These are phyloP conservation scores for Thinocorus orbignyianus DNA, from an alignment of 2,113 vertebrate genomes.

Conservation along the genomic window DNA sequence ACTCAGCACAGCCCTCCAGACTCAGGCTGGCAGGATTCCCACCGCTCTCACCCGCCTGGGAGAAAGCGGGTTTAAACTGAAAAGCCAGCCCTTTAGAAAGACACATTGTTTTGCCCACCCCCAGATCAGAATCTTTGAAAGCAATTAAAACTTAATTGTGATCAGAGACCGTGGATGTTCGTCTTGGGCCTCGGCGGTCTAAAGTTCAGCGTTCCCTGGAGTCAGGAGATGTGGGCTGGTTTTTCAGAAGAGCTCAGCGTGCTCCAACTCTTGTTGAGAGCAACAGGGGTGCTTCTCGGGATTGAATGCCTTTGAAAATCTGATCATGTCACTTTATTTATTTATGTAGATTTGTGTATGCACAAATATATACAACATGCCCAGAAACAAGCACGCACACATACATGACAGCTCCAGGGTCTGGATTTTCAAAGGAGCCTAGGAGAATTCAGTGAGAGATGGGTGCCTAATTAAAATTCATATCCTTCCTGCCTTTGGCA, in stretches of 20 bases:
- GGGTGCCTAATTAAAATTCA: constrained; percentile 61
- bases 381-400: background rate
- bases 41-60: background rate
- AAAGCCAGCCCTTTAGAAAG: background rate
- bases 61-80: background rate
- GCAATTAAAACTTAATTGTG: background rate
- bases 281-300: background rate
- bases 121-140: background rate
- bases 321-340: constrained; percentile 50
- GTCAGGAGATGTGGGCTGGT: background rate
- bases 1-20: background rate
- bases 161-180: background rate
- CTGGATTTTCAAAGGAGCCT: constrained; percentile 28
- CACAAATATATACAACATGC: background rate
- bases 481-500: constrained; percentile 12
- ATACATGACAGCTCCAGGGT: constrained; percentile 26
- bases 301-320: constrained; percentile 32
- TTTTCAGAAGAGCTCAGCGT: constrained; percentile 3
- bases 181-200: background rate
- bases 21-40: constrained; percentile 14
- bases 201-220: background rate
- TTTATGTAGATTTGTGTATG: constrained; percentile 59
- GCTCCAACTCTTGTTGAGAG: background rate
- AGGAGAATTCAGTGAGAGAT: constrained; percentile 1
- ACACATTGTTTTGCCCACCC: background rate